Base-by-base conservation (phyloP, 2,797 vertebrate species). In the Cossypha polioptera region DNA sequence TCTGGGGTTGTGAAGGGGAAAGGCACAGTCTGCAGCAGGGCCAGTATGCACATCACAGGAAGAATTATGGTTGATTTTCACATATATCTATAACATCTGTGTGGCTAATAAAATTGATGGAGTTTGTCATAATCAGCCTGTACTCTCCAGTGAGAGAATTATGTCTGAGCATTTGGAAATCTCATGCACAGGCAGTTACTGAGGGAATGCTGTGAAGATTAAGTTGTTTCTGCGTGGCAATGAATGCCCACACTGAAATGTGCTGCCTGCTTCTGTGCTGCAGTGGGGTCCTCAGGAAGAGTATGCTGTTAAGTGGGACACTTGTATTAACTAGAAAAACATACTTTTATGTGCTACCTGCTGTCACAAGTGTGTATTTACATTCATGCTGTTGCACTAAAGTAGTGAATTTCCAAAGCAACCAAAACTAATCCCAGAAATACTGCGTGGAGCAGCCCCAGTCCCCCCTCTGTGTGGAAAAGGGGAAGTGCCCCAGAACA, bases 71-170 rank as follows among this genome's bases (percentile, higher is more conserved):
- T 57, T 61, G 53, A 74, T 84, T 95, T 87, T 94, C 90, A 58
- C 88, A 89, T 96, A 62, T 94, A 96, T 77, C 62, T 54, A 35
- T 77, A 90, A 93, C 97, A 97, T 96, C 97, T 97, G 96, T 74
- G 96, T 62, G 72, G 86, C 96, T 96, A 92, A 96, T 95, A 94
- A 95, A 97, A 92, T 85, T 91, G 81, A 96, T 94, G 33, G 95
- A 85, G 94, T 96, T 96, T 94, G 94, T 97, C 95, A 80, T 89
- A 84, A 95, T 88, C 82, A 62, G 87, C 68, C 93, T 83, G 81
- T 50, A 84, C 94, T 94, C 96, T 97, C 90, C 69, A 81, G 94
- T 76, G 81, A 95, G 92, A 97, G 92, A 92, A 92, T 95, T 63
- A 50, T 85, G 86, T 50, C 36, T 50, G 89, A 91, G 59, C 92